These are phyloP conservation scores for Gila robusta DNA, from an alignment of 2,797 vertebrate genomes.

Conservation along the genomic window DNA sequence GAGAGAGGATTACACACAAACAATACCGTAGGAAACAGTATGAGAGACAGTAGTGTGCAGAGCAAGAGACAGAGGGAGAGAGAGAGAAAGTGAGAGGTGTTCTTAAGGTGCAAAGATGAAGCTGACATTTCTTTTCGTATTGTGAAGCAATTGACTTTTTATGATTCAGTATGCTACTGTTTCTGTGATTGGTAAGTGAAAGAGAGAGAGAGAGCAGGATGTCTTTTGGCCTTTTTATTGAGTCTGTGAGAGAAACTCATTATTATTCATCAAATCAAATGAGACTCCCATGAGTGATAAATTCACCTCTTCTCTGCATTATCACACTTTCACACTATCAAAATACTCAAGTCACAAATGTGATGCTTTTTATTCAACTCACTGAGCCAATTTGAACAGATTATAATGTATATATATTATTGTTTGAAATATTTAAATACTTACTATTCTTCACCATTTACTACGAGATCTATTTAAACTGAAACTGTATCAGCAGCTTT, in stretches of 20 bases:
- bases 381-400: slow-evolving; percentile 6
- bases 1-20: slow-evolving; percentile 17
- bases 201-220: background rate
- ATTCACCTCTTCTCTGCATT: slow-evolving; percentile 31
- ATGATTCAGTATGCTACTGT: slow-evolving; percentile 1
- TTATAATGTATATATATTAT: slow-evolving; percentile 4
- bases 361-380: slow-evolving; percentile 6
- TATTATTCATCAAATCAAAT: slow-evolving; percentile 48
- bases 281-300: slow-evolving; percentile 17
- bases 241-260: slow-evolving; percentile 45
- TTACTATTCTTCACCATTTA: slow-evolving; percentile 10
- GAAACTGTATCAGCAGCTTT: background rate
- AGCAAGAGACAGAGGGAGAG: background rate
- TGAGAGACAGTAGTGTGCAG: slow-evolving; percentile 21
- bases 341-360: slow-evolving; percentile 23
- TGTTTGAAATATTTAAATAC: background rate
- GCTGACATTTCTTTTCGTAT: background rate
- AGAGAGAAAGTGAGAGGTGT: slow-evolving; percentile 2
- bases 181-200: slow-evolving; percentile 13
- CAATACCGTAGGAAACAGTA: background rate
- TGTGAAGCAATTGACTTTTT: slow-evolving; percentile 18
- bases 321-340: slow-evolving; percentile 28
- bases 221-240: slow-evolving; percentile 35
- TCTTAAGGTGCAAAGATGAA: slow-evolving; percentile 20
- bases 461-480: no score